Evolutionary conservation across 2,888 invertebrate genomes (phyloP).

Genomic region (Crioceris asparagi): DNA sequence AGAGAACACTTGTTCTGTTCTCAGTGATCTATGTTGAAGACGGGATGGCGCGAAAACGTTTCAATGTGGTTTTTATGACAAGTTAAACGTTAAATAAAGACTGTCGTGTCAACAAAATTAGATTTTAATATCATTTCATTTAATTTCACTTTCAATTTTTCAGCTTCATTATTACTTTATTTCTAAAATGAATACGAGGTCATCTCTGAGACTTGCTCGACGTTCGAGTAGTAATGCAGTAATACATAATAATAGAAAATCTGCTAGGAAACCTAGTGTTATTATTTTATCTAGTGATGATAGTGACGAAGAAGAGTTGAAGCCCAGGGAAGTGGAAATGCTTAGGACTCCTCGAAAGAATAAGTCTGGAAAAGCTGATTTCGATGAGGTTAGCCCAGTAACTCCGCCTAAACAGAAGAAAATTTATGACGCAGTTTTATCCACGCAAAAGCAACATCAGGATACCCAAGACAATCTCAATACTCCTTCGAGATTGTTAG

Average conservation of each 20-base stretch:
- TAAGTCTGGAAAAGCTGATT: constrained; percentile 11
- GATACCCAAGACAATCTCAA: background rate
- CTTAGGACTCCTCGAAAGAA: constrained; percentile 8
- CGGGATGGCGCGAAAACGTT: too few relatives aligned
- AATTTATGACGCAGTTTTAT: background rate
- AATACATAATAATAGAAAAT: constrained; percentile 3
- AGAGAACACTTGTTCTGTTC: too few relatives aligned
- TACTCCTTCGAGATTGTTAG: constrained; percentile 15
- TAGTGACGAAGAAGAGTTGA: constrained; percentile 13
- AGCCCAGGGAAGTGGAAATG: background rate
- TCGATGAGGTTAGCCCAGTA: constrained; percentile 15
- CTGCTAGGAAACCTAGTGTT: constrained; percentile 5
- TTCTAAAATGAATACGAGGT: constrained; percentile 14
- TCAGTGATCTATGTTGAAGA: too few relatives aligned
- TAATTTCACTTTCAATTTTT: too few relatives aligned
- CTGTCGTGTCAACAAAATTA: too few relatives aligned
- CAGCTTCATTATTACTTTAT: too few relatives aligned
- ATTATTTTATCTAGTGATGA: constrained; percentile 11
- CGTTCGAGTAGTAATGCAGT: constrained; percentile 1
- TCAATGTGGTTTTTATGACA: too few relatives aligned
- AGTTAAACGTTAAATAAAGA: too few relatives aligned
- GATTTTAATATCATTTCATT: too few relatives aligned
- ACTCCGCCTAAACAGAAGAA: constrained; percentile 34
- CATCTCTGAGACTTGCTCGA: constrained; percentile 9
- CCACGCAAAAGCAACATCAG: constrained; percentile 1